Evolutionary conservation across 2,113 vertebrate genomes (phyloP).

Genomic region (Talpa occidentalis): DNA sequence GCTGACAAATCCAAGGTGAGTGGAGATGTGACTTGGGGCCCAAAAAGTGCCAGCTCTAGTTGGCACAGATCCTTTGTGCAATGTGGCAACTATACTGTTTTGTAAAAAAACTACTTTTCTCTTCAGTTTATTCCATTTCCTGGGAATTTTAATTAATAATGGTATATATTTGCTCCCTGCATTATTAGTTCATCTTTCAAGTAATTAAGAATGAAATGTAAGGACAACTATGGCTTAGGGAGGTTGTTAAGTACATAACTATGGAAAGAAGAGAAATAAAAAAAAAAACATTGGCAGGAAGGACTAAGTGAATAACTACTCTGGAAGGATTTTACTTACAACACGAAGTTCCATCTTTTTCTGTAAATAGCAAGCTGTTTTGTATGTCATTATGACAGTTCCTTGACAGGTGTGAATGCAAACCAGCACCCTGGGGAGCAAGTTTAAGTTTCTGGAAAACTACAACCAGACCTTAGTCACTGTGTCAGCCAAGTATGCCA

Average conservation of each 20-base stretch:
- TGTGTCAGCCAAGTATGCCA: neutral
- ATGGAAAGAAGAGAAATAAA: conserved; percentile 41
- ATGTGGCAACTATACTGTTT: neutral
- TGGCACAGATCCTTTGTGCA: neutral
- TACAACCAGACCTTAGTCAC: neutral
- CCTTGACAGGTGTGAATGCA: neutral
- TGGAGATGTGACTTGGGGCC: neutral
- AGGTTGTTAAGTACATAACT: conserved; percentile 26
- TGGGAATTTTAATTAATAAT: conserved; percentile 54
- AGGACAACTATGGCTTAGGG: conserved; percentile 43
- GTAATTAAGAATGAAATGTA: conserved; percentile 64
- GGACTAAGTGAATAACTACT: neutral
- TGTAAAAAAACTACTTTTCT: conserved; percentile 3
- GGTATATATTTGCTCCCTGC: neutral
- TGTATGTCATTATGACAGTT: neutral
- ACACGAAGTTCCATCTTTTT: neutral
- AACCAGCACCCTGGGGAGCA: neutral
- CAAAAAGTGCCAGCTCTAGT: neutral
- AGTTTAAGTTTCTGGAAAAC: neutral
- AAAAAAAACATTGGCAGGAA: neutral
- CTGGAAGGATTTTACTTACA: conserved; percentile 26
- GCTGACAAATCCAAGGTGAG: neutral
- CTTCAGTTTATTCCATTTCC: conserved; percentile 30
- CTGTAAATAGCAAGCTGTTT: neutral
- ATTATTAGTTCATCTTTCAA: conserved; percentile 62